Percentiles rank a stretch among this genome's conserved stretches.
These are phyloP conservation scores for Folsomia manolachei DNA, from an alignment of 2,888 invertebrate species.

Conservation along the genomic window DNA sequence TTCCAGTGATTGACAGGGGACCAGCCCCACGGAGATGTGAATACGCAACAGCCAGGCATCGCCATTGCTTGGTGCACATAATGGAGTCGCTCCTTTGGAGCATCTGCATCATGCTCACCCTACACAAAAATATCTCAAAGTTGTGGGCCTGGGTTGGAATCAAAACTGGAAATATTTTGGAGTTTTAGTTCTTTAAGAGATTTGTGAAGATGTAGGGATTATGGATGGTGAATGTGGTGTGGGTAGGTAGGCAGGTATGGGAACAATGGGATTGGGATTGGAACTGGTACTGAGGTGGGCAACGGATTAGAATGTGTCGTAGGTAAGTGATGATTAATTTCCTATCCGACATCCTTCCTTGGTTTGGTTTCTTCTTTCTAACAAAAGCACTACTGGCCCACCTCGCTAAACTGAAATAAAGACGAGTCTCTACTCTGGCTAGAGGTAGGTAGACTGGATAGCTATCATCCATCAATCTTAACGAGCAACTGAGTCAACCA, in stretches of 20 bases:
- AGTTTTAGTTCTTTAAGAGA: no score
- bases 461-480: background rate
- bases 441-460: background rate
- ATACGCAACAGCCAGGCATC: constrained; percentile 3
- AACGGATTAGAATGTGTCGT: background rate
- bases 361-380: background rate
- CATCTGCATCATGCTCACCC: background rate
- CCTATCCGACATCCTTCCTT: background rate
- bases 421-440: no score
- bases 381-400: background rate
- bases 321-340: constrained; percentile 6
- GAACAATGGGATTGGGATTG: background rate
- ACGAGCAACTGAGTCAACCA: background rate
- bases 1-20: constrained; percentile 4
- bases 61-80: no score
- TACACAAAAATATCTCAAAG: no score
- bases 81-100: background rate
- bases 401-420: background rate
- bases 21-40: background rate
- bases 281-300: background rate
- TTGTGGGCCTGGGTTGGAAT: no score
- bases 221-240: background rate
- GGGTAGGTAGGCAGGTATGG: background rate
- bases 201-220: background rate
- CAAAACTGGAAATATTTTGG: no score